phyloP scores from a whole-genome alignment of 1,140 invertebrate genomes.

The Gryon sp. region DNA sequence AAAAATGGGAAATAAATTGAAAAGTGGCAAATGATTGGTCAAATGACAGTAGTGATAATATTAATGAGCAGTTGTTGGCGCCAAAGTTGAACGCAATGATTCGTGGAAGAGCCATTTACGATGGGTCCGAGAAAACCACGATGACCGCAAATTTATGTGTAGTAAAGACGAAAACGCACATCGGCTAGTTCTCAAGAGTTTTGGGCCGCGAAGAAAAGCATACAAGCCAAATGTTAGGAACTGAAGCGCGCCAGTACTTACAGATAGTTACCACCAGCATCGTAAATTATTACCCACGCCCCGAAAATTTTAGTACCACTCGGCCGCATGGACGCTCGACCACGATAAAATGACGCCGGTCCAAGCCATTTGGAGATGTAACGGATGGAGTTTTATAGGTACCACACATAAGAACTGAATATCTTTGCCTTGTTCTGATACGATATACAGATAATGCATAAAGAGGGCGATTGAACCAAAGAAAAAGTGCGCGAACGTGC shows the following conservation, averaged over 20 bases:
- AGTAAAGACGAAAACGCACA: slow-evolving; percentile 70
- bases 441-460: slow-evolving; percentile 42
- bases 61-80: slow-evolving; percentile 36
- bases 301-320: slow-evolving; percentile 73
- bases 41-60: slow-evolving; percentile 17
- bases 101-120: slow-evolving; percentile 75
- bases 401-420: slow-evolving; percentile 37
- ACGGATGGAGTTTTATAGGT: slow-evolving; percentile 48
- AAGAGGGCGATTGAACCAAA: slow-evolving; percentile 17
- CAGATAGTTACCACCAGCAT: slow-evolving; percentile 74
- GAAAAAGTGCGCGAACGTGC: slow-evolving; percentile 13
- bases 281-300: slow-evolving; percentile 78
- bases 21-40: slow-evolving; percentile 5
- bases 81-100: slow-evolving; percentile 59
- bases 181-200: slow-evolving; percentile 53
- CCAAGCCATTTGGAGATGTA: slow-evolving; percentile 35
- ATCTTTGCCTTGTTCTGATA: slow-evolving; percentile 46
- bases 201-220: slow-evolving; percentile 47
- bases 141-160: slow-evolving; percentile 76
- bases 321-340: slow-evolving; percentile 36
- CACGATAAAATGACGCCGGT: slow-evolving; percentile 52
- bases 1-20: too few species aligned
- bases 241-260: slow-evolving; percentile 72
- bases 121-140: slow-evolving; percentile 57
- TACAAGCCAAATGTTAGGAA: slow-evolving; percentile 69